Evolutionary conservation across 2,113 vertebrate genomes (phyloP).

Genomic region (Balaeniceps rex): DNA sequence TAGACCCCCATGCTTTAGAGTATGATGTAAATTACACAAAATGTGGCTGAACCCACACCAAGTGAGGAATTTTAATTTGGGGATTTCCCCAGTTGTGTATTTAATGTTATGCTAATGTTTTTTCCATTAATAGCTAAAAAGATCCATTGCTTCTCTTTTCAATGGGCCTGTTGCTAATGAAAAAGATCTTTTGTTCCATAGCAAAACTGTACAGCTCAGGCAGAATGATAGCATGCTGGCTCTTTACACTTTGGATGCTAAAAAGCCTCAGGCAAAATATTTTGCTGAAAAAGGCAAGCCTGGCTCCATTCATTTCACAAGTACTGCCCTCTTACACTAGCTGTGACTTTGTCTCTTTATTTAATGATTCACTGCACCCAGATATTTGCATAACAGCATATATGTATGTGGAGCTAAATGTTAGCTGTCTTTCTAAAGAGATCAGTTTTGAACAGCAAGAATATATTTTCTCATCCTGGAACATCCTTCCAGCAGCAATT

Average conservation of each 20-base stretch:
- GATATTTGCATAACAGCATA: conserved; percentile 5
- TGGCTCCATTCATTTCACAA: conserved; percentile 9
- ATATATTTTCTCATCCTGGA: neutral
- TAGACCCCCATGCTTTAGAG: neutral
- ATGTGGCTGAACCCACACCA: neutral
- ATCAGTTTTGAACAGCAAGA: neutral
- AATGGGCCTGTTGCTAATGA: neutral
- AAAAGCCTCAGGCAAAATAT: conserved; percentile 40
- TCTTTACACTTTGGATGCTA: neutral
- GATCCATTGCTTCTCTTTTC: conserved; percentile 2
- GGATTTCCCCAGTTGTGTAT: conserved; percentile 6
- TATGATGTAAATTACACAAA: neutral
- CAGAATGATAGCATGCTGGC: neutral
- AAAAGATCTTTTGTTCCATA: conserved; percentile 36
- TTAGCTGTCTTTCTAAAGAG: neutral
- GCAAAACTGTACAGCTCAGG: conserved; percentile 32
- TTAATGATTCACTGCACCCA: neutral
- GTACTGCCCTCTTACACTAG: neutral
- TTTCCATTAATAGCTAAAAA: conserved; percentile 12
- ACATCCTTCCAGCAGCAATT: neutral
- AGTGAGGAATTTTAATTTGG: conserved; percentile 16
- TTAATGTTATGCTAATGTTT: conserved; percentile 23
- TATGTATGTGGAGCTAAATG: neutral
- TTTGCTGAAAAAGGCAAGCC: conserved; percentile 33
- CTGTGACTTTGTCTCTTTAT: conserved; percentile 27